A percentile compares a stretch with the other conserved stretches of the same genome.
Evolutionary conservation across 2,888 invertebrate genomes (phyloP).

Genomic region (Volucella inanis): DNA sequence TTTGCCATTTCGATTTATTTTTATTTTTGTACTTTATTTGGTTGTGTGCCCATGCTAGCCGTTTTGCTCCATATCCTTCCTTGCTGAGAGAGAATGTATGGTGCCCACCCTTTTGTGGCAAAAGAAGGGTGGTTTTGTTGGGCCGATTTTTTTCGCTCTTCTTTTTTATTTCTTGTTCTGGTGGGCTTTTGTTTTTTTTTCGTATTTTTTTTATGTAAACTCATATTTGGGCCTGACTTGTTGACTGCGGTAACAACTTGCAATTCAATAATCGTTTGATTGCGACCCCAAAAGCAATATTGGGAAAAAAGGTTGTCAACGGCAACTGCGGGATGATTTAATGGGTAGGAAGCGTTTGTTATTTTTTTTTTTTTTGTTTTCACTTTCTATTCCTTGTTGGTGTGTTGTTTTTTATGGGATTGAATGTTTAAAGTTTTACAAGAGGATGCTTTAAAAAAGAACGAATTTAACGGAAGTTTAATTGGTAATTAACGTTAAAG

Average conservation of each 20-base stretch:
- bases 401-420: constrained; percentile 3
- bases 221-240: constrained; percentile 72
- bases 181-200: constrained; percentile 24
- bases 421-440: constrained; percentile 39
- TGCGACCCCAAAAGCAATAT: constrained; percentile 74
- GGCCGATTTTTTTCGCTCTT: not conserved
- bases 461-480: constrained; percentile 8
- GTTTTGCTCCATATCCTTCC: constrained; percentile 23
- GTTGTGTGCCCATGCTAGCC: constrained; percentile 6
- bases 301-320: constrained; percentile 71
- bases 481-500: constrained; percentile 20
- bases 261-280: constrained; percentile 75
- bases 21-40: constrained; percentile 44
- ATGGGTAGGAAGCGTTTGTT: constrained; percentile 26
- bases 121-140: constrained; percentile 35
- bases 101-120: constrained; percentile 43
- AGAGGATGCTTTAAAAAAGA: constrained; percentile 24
- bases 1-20: constrained; percentile 73
- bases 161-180: constrained; percentile 27
- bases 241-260: constrained; percentile 75
- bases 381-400: not conserved
- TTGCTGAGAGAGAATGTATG: not conserved
- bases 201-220: constrained; percentile 51
- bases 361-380: constrained; percentile 8
- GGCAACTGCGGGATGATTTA: constrained; percentile 72